Evolutionary conservation across 2,113 vertebrate genomes (phyloP).

Genomic region (Callaeas wilsoni): DNA sequence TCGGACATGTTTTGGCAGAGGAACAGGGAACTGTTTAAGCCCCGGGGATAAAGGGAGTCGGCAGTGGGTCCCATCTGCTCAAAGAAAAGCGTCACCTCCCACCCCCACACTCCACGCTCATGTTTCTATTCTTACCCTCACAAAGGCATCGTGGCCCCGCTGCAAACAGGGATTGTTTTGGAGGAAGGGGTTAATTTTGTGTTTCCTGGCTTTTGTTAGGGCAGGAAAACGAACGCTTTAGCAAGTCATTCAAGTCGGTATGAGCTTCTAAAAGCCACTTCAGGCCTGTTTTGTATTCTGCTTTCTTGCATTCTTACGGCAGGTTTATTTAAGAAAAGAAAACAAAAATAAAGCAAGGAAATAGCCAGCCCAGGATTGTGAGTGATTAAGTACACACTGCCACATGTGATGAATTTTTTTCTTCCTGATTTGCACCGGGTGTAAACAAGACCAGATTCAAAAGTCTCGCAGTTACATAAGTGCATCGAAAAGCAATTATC

Average conservation of each 20-base stretch:
- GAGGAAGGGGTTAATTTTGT: slow-evolving; percentile 57
- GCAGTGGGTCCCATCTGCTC: background rate
- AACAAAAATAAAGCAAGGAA: slow-evolving; percentile 55
- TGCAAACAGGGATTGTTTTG: background rate
- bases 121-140: slow-evolving; percentile 25
- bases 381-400: background rate
- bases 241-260: background rate
- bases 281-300: background rate
- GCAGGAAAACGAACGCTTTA: slow-evolving; percentile 23
- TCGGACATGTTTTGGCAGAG: background rate
- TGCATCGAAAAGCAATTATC: background rate
- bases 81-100: background rate
- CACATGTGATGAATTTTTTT: slow-evolving; percentile 17
- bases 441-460: slow-evolving; percentile 9
- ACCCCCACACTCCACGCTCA: background rate
- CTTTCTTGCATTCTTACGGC: slow-evolving; percentile 1
- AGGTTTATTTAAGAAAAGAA: slow-evolving; percentile 47
- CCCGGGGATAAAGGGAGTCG: background rate
- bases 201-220: slow-evolving; percentile 59
- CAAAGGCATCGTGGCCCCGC: background rate
- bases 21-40: background rate
- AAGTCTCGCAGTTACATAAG: slow-evolving; percentile 24
- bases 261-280: background rate
- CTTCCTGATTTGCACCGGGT: slow-evolving; percentile 21
- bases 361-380: background rate